phyloP scores from a whole-genome alignment of 2,797 vertebrate genomes.

The Halcyon leucocephala region DNA sequence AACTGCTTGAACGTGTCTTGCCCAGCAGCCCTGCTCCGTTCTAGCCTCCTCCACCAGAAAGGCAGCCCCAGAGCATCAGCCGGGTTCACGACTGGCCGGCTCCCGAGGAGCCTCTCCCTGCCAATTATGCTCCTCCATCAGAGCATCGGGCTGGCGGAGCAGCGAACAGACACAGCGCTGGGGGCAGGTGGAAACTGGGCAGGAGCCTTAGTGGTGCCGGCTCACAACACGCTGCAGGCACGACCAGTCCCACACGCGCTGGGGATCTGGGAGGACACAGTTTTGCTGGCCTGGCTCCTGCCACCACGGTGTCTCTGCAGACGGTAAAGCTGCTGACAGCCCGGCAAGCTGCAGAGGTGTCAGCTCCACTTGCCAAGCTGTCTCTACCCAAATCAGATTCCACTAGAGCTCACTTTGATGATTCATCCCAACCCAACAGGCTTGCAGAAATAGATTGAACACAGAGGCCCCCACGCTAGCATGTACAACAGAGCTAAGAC shows the following conservation, averaged over 20 bases:
- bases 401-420: constrained; percentile 57
- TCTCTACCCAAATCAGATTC: constrained; percentile 37
- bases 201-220: neutral
- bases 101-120: neutral
- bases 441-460: constrained; percentile 57
- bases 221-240: rapidly evolving
- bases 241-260: rapidly evolving
- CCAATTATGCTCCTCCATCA: neutral
- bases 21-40: neutral
- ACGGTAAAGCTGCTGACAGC: neutral
- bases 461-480: constrained; percentile 29
- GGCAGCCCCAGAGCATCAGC: neutral
- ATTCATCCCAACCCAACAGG: constrained; percentile 49
- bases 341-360: neutral
- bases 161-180: rapidly evolving
- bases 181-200: neutral
- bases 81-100: rapidly evolving
- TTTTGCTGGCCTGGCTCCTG: neutral
- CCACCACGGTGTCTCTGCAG: rapidly evolving
- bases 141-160: neutral
- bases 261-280: neutral
- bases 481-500: constrained; percentile 58
- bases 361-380: constrained; percentile 5
- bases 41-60: neutral
- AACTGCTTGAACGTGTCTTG: neutral